phyloP scores from a whole-genome alignment of 2,797 vertebrate genomes.

The Gephyroberyx darwinii region DNA sequence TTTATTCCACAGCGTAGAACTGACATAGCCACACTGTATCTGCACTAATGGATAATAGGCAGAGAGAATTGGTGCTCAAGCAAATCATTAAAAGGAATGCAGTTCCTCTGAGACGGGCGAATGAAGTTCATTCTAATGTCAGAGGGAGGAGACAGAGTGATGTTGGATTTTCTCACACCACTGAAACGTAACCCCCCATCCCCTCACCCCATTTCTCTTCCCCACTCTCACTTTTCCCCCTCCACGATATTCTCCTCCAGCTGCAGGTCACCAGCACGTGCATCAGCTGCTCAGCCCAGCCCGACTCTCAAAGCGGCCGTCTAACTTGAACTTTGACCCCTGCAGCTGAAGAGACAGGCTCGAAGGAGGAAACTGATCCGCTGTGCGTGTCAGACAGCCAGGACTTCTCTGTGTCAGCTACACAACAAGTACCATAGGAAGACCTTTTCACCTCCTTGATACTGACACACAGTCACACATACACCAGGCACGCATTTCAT shows the following conservation, averaged over 20 bases:
- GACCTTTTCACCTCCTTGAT: conserved; percentile 34
- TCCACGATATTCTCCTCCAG: background rate
- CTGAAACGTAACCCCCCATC: conserved; percentile 10
- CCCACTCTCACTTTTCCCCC: background rate
- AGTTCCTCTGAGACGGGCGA: conserved; percentile 11
- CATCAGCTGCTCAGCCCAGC: conserved; percentile 22
- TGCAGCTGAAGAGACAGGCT: conserved; percentile 55
- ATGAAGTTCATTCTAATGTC: conserved; percentile 14
- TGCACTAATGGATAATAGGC: background rate
- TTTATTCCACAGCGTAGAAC: background rate
- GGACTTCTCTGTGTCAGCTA: conserved; percentile 5
- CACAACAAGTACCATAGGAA: conserved; percentile 31
- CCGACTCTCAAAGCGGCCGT: conserved; percentile 6
- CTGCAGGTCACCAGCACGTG: conserved; percentile 28
- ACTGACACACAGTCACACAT: conserved; percentile 4
- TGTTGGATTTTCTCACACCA: conserved; percentile 7
- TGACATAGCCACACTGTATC: background rate
- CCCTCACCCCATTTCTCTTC: conserved; percentile 5
- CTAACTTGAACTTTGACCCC: conserved; percentile 59
- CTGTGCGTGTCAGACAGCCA: conserved; percentile 32
- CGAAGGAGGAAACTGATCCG: conserved; percentile 36
- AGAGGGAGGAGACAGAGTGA: background rate
- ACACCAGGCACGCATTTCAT: conserved; percentile 2
- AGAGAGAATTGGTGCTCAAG: background rate
- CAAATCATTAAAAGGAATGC: background rate